Evolutionary conservation across 2,113 vertebrate genomes (phyloP).

Genomic region (Dasyprocta punctata): DNA sequence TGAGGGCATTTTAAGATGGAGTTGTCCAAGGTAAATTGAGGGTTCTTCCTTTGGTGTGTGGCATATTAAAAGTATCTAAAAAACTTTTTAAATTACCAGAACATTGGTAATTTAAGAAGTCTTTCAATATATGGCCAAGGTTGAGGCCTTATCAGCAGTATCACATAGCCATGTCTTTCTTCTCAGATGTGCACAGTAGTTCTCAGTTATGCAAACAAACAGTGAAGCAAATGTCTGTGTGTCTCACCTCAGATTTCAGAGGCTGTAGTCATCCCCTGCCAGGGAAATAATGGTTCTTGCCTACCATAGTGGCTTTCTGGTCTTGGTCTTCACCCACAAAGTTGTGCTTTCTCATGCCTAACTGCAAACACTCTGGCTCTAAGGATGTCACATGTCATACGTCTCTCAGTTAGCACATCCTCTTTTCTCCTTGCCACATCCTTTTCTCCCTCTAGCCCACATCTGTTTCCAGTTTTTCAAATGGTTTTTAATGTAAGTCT

Average conservation of each 20-base stretch:
- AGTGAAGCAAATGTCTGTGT: background rate
- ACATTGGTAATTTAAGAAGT: background rate
- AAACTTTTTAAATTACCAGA: background rate
- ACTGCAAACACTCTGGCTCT: background rate
- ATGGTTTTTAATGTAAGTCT: constrained; percentile 1
- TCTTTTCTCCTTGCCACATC: background rate
- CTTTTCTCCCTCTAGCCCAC: background rate
- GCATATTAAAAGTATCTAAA: background rate
- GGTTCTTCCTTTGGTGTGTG: background rate
- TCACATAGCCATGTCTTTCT: background rate
- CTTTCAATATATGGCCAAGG: background rate
- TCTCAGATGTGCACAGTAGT: background rate
- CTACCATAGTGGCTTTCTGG: background rate
- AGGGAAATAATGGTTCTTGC: background rate
- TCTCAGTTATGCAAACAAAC: background rate
- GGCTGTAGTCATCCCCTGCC: background rate
- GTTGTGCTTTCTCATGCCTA: background rate
- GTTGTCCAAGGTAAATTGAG: background rate
- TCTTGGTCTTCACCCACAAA: background rate
- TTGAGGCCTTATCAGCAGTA: background rate
- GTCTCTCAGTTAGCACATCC: background rate
- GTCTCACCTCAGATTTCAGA: background rate
- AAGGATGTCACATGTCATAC: background rate
- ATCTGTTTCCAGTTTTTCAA: constrained; percentile 57
- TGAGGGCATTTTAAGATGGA: background rate